Evolutionary conservation across 1,140 invertebrate species (phyloP).

Genomic region (honey bee (Apis mellifera)): Amel_HAv3.1 CM009931.2:7695001-7695500

Average conservation of each 20-base stretch:
- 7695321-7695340: neutral
- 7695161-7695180: no score
- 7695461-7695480: conserved; percentile 3
- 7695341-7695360: neutral
- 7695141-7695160: no score
- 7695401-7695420: no score
- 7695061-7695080: no score
- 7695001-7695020: conserved; percentile 55
- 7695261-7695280: neutral
- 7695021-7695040: conserved; percentile 34
- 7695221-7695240: no score
- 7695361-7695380: neutral
- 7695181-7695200: no score
- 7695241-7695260: conserved; percentile 16
- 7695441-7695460: neutral
- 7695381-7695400: neutral
- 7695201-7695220: no score
- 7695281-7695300: neutral
- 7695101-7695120: no score
- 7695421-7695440: neutral
- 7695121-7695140: no score
- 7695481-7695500: conserved; percentile 11
- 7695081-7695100: no score
- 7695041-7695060: neutral
- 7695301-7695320: neutral